Percentiles rank a stretch among this genome's conserved stretches.
These are phyloP conservation scores for Seriola aureovittata DNA, from an alignment of 2,113 vertebrate species.

Conservation along the genomic window DNA sequence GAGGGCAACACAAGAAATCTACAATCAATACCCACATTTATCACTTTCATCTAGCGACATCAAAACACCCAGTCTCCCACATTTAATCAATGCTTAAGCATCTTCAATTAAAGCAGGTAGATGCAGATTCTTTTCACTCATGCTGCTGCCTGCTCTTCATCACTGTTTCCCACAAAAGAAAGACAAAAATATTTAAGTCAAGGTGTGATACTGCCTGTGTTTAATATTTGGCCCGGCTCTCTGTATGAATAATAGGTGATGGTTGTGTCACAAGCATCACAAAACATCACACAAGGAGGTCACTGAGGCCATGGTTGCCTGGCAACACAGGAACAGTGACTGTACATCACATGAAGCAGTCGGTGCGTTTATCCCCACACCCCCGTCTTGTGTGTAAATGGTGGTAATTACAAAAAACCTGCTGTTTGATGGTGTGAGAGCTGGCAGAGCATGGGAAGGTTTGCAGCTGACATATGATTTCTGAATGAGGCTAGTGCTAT, in stretches of 20 bases:
- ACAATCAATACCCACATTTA: no score
- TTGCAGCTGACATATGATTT: constrained; percentile 14
- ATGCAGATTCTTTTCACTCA: no score
- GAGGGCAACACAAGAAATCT: no score
- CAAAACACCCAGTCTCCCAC: no score
- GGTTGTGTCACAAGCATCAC: not conserved
- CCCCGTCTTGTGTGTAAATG: not conserved
- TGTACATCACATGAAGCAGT: constrained; percentile 11
- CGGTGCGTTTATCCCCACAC: not conserved
- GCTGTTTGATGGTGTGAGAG: not conserved
- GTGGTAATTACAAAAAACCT: constrained; percentile 6
- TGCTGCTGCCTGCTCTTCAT: no score
- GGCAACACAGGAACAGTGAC: constrained; percentile 63
- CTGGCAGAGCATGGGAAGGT: constrained; percentile 23
- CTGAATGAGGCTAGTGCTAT: constrained; percentile 8
- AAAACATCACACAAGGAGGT: constrained; percentile 33
- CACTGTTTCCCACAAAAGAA: no score
- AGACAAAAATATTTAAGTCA: no score
- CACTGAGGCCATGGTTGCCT: constrained; percentile 56
- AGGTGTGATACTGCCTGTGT: not conserved
- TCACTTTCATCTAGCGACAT: no score
- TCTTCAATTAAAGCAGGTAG: no score
- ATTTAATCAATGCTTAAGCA: no score
- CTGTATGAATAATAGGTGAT: not conserved
- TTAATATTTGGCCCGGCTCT: not conserved